phyloP scores from a whole-genome alignment of 2,888 invertebrate genomes.

The Athetis lepigone region DNA sequence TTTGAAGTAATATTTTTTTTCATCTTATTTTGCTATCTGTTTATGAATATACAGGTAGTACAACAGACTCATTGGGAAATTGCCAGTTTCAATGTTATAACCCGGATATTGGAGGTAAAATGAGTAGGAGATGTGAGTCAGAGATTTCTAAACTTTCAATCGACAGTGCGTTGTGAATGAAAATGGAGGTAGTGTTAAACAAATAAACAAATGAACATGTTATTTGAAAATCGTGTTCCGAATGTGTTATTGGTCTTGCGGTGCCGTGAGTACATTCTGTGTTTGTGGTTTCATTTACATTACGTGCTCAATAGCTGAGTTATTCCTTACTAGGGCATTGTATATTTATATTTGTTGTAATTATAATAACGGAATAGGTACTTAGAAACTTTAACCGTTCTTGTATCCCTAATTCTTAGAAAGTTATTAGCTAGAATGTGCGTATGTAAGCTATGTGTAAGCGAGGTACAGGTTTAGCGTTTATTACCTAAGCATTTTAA shows the following conservation, averaged over 20 bases:
- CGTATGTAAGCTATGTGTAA: conserved; percentile 5
- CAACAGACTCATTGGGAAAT: conserved; percentile 32
- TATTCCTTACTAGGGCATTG: conserved; percentile 46
- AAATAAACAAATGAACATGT: conserved; percentile 67
- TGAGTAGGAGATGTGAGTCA: conserved; percentile 47
- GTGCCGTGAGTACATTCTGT: conserved; percentile 49
- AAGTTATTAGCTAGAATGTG: conserved; percentile 24
- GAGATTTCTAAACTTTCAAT: conserved; percentile 65
- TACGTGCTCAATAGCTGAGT: conserved; percentile 36
- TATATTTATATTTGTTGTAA: too few species aligned
- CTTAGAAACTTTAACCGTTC: conserved; percentile 12
- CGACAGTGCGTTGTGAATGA: conserved; percentile 56
- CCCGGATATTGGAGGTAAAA: conserved; percentile 40
- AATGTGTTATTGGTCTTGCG: conserved; percentile 62
- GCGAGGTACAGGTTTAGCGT: conserved; percentile 17
- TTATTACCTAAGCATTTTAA: conserved; percentile 44
- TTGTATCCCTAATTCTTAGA: conserved; percentile 29
- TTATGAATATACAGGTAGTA: conserved; percentile 1
- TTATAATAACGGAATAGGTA: conserved; percentile 19
- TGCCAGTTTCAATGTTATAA: conserved; percentile 29
- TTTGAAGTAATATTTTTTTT: conserved; percentile 22
- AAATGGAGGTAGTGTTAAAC: conserved; percentile 55
- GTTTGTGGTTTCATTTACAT: conserved; percentile 45
- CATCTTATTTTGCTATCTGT: conserved; percentile 20
- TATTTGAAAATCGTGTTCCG: conserved; percentile 70